Evolutionary conservation across 2,888 invertebrate genomes (phyloP), one percentile per base, ranked within the genome.

Genomic region (Tetanocera ferruginea): DNA sequence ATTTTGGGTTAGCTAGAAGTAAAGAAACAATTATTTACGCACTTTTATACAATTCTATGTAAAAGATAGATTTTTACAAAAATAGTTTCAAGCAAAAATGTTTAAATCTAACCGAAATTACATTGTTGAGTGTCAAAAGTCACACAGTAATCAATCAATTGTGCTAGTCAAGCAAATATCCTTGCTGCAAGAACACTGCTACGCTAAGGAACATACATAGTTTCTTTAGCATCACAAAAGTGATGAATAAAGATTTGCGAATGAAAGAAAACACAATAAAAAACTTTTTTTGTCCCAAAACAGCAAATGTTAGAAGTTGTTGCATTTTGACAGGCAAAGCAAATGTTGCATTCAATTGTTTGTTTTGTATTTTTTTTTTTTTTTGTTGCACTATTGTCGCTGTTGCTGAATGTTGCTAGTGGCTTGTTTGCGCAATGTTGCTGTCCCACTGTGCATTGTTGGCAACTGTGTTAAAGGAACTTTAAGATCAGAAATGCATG

Each of bases 61-160:
- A 34, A 23, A 11, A 69, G 11, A 28, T 25, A 9, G 0, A 25
- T 69, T 69, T 49, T 25, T 49, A 9, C 9, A 28, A 3, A 28
- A 14, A 60, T 19, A 14, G 28, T 19, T 19, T 19, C 17, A 11
- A 5, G 3, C 17, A 14, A 28, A 60, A 14, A 28, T 1, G 11
- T 11, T 6, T 2, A 43, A 43, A n/a, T 11, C 64, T 25, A 52
- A 71, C 17, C 55, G 34, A 49, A 19, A 28, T 9, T 60, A 19
- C 49, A 28, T 64, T 84, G 81, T 80, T 80, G 70, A 76, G 88
- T 87, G 88, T 85, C 88, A 87, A 83, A 88, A 87, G 84, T 87
- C 87, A 83, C 87, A 87, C 81, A 85, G 87, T 84, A 86, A 87
- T 87, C 87, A 86, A 88, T 87, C 87, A 87, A 86, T 82, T 83